phyloP scores from a whole-genome alignment of 2,797 vertebrate genomes.

The Ispidina picta region DNA sequence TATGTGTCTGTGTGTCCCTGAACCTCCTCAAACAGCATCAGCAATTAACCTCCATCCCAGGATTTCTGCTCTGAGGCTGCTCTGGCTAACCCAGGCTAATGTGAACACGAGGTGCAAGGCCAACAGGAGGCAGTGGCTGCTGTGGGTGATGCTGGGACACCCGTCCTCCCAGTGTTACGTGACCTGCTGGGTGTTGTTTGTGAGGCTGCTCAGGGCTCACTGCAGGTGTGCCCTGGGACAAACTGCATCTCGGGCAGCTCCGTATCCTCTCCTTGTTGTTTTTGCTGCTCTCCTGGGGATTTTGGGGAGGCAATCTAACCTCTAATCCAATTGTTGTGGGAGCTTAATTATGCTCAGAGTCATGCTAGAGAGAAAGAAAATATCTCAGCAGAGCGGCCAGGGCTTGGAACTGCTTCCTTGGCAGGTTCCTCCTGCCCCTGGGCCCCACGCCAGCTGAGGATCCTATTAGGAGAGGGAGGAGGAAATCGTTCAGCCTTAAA shows the following conservation, averaged over 20 bases:
- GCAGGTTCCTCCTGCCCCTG: background rate
- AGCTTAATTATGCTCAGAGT: background rate
- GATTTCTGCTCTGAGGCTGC: background rate
- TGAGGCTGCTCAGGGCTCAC: background rate
- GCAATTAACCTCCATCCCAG: background rate
- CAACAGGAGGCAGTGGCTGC: accelerated
- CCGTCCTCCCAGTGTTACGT: accelerated
- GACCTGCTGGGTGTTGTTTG: background rate
- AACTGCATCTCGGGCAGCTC: background rate
- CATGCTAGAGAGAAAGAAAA: background rate
- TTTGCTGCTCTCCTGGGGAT: background rate
- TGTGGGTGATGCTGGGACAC: background rate
- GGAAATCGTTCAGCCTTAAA: background rate
- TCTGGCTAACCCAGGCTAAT: background rate
- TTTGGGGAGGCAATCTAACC: background rate
- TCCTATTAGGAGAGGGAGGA: background rate
- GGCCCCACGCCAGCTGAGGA: background rate
- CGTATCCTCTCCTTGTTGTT: background rate
- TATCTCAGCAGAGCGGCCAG: accelerated
- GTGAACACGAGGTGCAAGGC: accelerated
- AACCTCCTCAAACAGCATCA: background rate
- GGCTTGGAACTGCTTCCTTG: background rate
- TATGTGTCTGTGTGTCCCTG: background rate
- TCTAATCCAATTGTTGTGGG: background rate
- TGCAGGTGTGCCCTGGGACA: background rate